Evolutionary conservation across 2,888 invertebrate genomes (phyloP).

Genomic region (Nephrotoma flavescens): DNA sequence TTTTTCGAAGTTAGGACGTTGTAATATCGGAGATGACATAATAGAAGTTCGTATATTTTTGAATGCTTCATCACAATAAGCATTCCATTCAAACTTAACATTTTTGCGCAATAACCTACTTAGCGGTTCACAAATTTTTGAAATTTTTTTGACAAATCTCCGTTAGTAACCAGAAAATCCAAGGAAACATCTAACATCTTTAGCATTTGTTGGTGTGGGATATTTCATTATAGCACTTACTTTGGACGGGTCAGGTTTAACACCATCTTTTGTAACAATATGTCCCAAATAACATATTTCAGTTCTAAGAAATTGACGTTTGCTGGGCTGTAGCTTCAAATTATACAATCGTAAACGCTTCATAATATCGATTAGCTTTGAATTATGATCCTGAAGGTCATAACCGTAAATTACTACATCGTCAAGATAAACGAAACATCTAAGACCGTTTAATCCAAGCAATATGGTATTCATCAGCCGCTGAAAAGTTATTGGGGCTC

Average conservation of each 20-base stretch:
- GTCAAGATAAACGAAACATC: background rate
- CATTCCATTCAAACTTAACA: too few species aligned
- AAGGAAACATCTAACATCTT: background rate
- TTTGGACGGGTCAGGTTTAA: too few species aligned
- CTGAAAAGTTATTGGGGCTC: background rate
- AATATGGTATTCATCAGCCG: background rate
- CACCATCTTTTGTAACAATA: too few species aligned
- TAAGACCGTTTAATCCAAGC: background rate
- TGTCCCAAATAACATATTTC: conserved; percentile 2
- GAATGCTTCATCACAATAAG: too few species aligned
- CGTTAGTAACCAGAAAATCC: too few species aligned
- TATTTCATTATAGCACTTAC: too few species aligned
- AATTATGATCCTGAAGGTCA: conserved; percentile 13
- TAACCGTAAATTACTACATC: background rate
- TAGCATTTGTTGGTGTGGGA: background rate
- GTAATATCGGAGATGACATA: too few species aligned
- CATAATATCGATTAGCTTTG: conserved; percentile 14
- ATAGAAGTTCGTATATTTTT: too few species aligned
- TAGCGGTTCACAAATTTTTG: too few species aligned
- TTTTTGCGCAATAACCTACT: too few species aligned
- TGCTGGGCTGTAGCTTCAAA: conserved; percentile 16
- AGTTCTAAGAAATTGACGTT: conserved; percentile 15
- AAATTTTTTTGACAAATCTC: too few species aligned
- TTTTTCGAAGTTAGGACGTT: too few species aligned
- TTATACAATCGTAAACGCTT: conserved; percentile 12